A percentile compares a stretch with the other conserved stretches of the same genome.
These are phyloP conservation scores for Ptilorrhoa leucosticta DNA, from an alignment of 2,113 vertebrate species.

Conservation along the genomic window DNA sequence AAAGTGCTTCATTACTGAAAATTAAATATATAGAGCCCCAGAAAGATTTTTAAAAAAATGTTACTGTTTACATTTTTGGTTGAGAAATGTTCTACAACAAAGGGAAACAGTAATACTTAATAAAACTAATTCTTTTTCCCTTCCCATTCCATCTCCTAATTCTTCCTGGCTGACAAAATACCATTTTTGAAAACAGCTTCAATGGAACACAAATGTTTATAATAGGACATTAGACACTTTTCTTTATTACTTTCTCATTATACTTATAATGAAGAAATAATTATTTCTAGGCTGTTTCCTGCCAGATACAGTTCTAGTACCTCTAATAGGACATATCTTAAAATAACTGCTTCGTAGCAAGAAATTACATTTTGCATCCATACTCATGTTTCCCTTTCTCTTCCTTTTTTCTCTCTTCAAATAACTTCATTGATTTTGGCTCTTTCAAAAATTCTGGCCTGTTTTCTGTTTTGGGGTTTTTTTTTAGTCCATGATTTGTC, in stretches of 20 bases:
- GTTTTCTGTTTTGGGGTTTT: background rate
- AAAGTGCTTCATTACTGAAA: background rate
- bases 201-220: background rate
- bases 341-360: conserved; percentile 39
- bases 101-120: background rate
- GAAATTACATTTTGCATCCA: background rate
- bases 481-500: background rate
- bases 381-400: background rate
- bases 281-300: conserved; percentile 39
- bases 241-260: conserved; percentile 43
- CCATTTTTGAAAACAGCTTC: background rate
- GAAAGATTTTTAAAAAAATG: background rate
- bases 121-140: background rate
- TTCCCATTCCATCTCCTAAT: background rate
- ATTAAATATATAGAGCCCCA: background rate
- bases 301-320: conserved; percentile 50
- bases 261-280: conserved; percentile 39
- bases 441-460: background rate
- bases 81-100: background rate
- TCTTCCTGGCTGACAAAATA: background rate
- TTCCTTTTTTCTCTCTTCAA: background rate
- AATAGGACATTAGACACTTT: conserved; percentile 1
- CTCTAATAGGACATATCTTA: conserved; percentile 32
- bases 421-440: background rate
- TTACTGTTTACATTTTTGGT: background rate